Conservation (phyloP, 2,113 vertebrate species). For the Apaloderma vittatum region DNA sequence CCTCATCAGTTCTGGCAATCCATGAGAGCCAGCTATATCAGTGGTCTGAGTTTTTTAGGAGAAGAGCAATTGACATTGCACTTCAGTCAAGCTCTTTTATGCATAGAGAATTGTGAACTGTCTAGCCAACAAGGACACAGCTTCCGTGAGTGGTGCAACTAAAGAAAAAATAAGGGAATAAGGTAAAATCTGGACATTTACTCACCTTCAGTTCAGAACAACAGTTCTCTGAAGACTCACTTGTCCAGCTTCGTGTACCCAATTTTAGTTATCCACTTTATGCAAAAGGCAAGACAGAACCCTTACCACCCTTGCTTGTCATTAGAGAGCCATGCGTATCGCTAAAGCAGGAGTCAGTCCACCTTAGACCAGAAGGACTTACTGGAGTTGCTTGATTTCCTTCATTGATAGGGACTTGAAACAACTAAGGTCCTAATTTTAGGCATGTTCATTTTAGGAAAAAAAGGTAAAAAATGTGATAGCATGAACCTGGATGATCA, state of each 20-base stretch:
- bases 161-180: background rate
- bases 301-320: background rate
- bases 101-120: background rate
- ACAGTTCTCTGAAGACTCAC: background rate
- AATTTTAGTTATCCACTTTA: background rate
- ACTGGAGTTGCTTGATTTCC: background rate
- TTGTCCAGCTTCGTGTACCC: background rate
- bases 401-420: background rate
- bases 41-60: background rate
- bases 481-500: background rate
- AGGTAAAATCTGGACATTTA: background rate
- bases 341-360: background rate
- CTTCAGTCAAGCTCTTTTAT: background rate
- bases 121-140: background rate
- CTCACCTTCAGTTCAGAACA: background rate
- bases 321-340: background rate
- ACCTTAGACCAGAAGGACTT: background rate
- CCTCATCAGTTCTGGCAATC: background rate
- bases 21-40: background rate
- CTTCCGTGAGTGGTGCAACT: background rate
- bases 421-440: background rate
- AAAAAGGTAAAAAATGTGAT: background rate
- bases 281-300: background rate
- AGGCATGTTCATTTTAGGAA: background rate
- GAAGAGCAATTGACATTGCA: background rate